Percentiles rank a stretch among this genome's conserved stretches.
Evolutionary conservation across 1,140 invertebrate species (phyloP).

Genomic region (Habropoda laboriosa): DNA sequence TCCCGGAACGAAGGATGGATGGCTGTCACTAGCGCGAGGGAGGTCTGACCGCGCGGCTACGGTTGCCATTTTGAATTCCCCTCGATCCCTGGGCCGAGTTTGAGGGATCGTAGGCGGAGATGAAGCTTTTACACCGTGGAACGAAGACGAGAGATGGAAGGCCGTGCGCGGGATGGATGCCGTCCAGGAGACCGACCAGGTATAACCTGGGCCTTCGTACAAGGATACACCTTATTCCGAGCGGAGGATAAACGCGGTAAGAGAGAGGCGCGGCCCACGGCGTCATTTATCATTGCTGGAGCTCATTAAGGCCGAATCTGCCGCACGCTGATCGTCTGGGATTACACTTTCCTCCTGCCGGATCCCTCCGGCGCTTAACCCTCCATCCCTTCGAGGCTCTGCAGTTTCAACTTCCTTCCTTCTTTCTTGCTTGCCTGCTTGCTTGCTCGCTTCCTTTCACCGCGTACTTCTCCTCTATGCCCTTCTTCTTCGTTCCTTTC

Average conservation of each 20-base stretch:
- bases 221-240: conserved; percentile 71
- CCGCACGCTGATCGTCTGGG: conserved; percentile 77
- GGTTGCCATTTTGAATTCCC: conserved; percentile 81
- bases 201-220: conserved; percentile 55
- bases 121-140: conserved; percentile 74
- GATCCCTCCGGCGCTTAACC: conserved; percentile 70
- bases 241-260: conserved; percentile 71
- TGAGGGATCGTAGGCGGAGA: conserved; percentile 82
- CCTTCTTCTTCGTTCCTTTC: conserved; percentile 6
- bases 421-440: conserved; percentile 33
- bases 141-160: conserved; percentile 74
- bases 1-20: conserved; percentile 72
- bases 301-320: conserved; percentile 80
- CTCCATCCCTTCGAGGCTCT: conserved; percentile 54
- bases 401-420: conserved; percentile 4
- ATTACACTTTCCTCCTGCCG: conserved; percentile 74
- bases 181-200: conserved; percentile 49
- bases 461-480: no score
- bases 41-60: conserved; percentile 52
- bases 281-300: conserved; percentile 79
- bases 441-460: no score
- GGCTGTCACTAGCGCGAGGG: conserved; percentile 73
- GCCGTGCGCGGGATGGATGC: conserved; percentile 65
- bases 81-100: conserved; percentile 74
- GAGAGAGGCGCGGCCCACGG: conserved; percentile 73